These are phyloP conservation scores for Orchestia grillus DNA, from an alignment of 1,140 invertebrate species.

Conservation along the genomic window DNA sequence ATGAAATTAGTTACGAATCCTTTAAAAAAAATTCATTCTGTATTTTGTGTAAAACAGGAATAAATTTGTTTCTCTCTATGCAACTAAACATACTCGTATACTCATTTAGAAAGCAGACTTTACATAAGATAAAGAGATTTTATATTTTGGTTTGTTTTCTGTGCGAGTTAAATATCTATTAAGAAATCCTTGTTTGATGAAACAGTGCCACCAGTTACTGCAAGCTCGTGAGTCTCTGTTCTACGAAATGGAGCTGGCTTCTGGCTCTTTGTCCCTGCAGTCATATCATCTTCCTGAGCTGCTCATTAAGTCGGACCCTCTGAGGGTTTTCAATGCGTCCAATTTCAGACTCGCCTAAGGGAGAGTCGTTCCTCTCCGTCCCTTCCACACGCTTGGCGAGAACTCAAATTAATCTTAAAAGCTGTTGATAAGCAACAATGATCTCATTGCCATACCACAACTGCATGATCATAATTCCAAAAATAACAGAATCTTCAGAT, in stretches of 20 bases:
- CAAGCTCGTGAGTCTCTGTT: background rate
- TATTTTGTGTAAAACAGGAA: no score
- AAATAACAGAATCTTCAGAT: background rate
- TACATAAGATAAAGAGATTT: no score
- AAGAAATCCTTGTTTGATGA: background rate
- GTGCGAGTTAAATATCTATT: background rate
- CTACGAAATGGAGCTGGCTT: background rate
- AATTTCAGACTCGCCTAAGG: background rate
- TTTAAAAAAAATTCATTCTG: no score
- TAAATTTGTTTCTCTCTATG: no score
- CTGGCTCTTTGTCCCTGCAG: background rate
- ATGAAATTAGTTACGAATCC: no score
- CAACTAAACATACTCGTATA: no score
- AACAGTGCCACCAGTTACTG: no score
- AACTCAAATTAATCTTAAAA: background rate
- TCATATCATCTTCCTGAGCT: background rate
- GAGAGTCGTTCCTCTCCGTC: background rate
- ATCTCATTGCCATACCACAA: background rate
- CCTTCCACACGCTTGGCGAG: background rate
- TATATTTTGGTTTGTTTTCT: background rate
- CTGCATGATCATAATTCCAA: background rate
- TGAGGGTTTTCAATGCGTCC: background rate
- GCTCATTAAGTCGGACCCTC: background rate
- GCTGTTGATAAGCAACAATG: background rate
- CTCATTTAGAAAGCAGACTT: no score